A percentile compares a stretch with the other conserved stretches of the same genome.
Conservation (phyloP, 2,888 invertebrate species). For the Sympetrum striolatum region DNA sequence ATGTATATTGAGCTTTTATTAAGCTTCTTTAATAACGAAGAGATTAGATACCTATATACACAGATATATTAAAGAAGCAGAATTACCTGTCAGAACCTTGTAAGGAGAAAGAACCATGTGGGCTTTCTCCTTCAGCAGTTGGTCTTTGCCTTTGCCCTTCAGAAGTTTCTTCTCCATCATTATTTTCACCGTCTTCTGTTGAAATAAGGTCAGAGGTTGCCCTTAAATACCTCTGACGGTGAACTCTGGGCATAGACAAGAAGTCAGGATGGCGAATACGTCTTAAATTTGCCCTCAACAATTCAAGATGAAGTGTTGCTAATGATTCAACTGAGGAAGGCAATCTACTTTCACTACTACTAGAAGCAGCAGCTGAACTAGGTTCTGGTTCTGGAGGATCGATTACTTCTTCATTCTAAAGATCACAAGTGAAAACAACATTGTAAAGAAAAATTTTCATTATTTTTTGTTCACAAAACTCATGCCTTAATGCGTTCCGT, state of each 20-base stretch:
- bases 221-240: background rate
- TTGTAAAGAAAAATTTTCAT: background rate
- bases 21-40: no score
- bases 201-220: background rate
- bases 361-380: background rate
- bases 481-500: no score
- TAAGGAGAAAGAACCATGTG: background rate
- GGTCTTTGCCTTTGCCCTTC: background rate
- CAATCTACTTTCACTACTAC: background rate
- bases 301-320: background rate
- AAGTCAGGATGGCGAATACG: slow-evolving; percentile 11
- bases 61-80: background rate
- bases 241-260: background rate
- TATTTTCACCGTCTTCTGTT: background rate
- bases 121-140: background rate
- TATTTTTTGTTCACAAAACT: background rate
- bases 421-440: slow-evolving; percentile 46
- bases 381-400: slow-evolving; percentile 72
- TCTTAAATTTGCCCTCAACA: background rate
- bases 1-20: background rate
- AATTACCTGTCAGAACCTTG: background rate
- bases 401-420: slow-evolving; percentile 72
- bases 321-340: background rate
- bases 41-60: no score
- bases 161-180: background rate